These are phyloP conservation scores for Ostrea edulis DNA, from an alignment of 1,140 invertebrate species.

Conservation along the genomic window DNA sequence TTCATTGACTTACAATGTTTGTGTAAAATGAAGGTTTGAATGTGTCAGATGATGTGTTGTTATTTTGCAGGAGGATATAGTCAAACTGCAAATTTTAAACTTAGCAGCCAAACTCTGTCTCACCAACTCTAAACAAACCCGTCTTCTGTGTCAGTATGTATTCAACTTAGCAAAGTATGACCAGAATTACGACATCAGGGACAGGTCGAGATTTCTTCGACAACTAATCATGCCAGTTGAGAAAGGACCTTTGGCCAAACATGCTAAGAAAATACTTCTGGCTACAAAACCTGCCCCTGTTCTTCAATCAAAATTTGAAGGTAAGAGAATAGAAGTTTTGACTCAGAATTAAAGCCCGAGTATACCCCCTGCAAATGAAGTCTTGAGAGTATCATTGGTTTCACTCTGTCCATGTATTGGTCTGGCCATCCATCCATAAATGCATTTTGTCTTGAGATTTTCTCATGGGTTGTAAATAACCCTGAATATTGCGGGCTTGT, in stretches of 20 bases:
- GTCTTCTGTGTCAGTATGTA: slow-evolving; percentile 94
- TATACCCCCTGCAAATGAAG: too few species aligned
- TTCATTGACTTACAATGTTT: too few species aligned
- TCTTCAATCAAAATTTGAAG: slow-evolving; percentile 86
- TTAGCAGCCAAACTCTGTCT: slow-evolving; percentile 96
- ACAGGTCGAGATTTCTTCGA: slow-evolving; percentile 92
- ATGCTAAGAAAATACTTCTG: slow-evolving; percentile 92
- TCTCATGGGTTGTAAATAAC: too few species aligned
- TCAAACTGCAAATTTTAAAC: slow-evolving; percentile 97
- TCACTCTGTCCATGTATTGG: too few species aligned
- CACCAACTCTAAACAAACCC: slow-evolving; percentile 92
- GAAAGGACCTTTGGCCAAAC: slow-evolving; percentile 82
- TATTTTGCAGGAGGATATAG: slow-evolving; percentile 89
- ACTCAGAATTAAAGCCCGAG: too few species aligned
- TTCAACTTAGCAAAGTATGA: slow-evolving; percentile 98
- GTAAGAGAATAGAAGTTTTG: slow-evolving; percentile 72
- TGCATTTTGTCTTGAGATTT: too few species aligned
- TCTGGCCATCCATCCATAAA: too few species aligned
- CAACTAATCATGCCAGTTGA: slow-evolving; percentile 85
- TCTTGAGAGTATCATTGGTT: too few species aligned
- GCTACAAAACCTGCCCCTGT: slow-evolving; percentile 95
- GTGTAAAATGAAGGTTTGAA: not conserved
- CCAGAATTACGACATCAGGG: slow-evolving; percentile 98
- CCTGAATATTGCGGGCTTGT: too few species aligned
- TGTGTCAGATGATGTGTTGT: slow-evolving; percentile 35